These are phyloP conservation scores for Lepetodrilus schrolli DNA, from an alignment of 2,888 invertebrate species.

Conservation along the genomic window DNA sequence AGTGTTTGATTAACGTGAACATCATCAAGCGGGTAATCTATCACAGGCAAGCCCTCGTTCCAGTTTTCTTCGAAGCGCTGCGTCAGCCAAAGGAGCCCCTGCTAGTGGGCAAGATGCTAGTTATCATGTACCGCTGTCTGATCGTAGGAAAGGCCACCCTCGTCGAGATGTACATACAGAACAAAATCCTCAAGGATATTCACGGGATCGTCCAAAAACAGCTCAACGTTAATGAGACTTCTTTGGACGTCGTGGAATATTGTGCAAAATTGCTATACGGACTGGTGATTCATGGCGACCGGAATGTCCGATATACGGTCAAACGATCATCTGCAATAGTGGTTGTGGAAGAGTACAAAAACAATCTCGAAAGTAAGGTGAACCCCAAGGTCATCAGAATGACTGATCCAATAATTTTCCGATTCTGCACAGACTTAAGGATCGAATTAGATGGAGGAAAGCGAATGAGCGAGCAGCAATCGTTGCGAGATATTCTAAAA, in stretches of 20 bases:
- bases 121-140: slow-evolving; percentile 39
- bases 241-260: slow-evolving; percentile 32
- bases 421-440: slow-evolving; percentile 14
- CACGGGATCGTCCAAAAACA: slow-evolving; percentile 34
- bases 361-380: not conserved
- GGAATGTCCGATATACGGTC: slow-evolving; percentile 35
- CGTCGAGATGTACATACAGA: slow-evolving; percentile 38
- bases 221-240: slow-evolving; percentile 27
- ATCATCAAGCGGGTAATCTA: slow-evolving; percentile 44
- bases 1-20: slow-evolving; percentile 40
- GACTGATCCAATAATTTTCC: not conserved
- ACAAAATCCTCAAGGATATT: slow-evolving; percentile 43
- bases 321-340: slow-evolving; percentile 40
- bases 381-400: not conserved
- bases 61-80: slow-evolving; percentile 42
- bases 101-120: slow-evolving; percentile 33
- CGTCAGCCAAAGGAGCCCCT: slow-evolving; percentile 38
- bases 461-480: not conserved
- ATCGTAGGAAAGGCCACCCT: slow-evolving; percentile 42
- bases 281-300: slow-evolving; percentile 38
- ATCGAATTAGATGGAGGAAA: not conserved
- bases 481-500: slow-evolving; percentile 41
- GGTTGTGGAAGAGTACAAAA: slow-evolving; percentile 36
- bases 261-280: slow-evolving; percentile 36
- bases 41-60: slow-evolving; percentile 37